These are phyloP conservation scores for Stegodyphus mimosarum DNA, from an alignment of 1,140 invertebrate species.

Conservation along the genomic window DNA sequence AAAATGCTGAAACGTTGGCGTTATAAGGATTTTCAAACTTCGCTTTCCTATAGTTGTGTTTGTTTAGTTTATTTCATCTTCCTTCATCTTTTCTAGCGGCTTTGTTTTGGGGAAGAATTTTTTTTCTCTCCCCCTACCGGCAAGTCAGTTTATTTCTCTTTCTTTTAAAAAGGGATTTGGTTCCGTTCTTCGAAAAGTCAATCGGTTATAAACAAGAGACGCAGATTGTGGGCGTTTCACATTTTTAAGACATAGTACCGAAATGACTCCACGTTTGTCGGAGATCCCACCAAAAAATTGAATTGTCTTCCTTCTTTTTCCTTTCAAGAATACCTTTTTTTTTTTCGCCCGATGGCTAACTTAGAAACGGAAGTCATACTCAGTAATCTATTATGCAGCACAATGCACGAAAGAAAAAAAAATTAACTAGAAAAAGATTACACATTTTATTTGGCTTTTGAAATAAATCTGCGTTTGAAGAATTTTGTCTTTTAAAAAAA, in stretches of 20 bases:
- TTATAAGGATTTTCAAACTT: conserved; percentile 57
- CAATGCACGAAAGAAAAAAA: too few relatives aligned
- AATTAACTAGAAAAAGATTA: too few relatives aligned
- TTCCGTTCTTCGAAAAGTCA: conserved; percentile 21
- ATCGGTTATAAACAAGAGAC: conserved; percentile 33
- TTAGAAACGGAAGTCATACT: too few relatives aligned
- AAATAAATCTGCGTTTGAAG: too few relatives aligned
- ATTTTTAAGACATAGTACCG: conserved; percentile 4
- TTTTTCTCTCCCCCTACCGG: neutral
- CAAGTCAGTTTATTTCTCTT: neutral
- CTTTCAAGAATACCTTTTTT: too few relatives aligned
- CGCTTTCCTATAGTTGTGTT: conserved; percentile 17
- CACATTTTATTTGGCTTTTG: too few relatives aligned
- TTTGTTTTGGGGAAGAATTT: conserved; percentile 11
- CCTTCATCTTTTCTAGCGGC: conserved; percentile 24
- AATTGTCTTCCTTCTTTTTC: too few relatives aligned
- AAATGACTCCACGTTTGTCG: conserved; percentile 10
- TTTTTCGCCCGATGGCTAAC: too few relatives aligned
- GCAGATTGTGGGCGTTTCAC: conserved; percentile 24
- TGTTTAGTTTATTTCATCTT: conserved; percentile 21
- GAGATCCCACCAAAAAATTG: neutral
- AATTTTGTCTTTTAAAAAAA: too few relatives aligned
- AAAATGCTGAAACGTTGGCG: conserved; percentile 39
- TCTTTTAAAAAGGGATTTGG: conserved; percentile 6
- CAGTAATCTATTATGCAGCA: too few relatives aligned